Percentiles rank a stretch among this genome's conserved stretches.
phyloP scores from a whole-genome alignment of 2,888 invertebrate species.

The Ormia ochracea region DNA sequence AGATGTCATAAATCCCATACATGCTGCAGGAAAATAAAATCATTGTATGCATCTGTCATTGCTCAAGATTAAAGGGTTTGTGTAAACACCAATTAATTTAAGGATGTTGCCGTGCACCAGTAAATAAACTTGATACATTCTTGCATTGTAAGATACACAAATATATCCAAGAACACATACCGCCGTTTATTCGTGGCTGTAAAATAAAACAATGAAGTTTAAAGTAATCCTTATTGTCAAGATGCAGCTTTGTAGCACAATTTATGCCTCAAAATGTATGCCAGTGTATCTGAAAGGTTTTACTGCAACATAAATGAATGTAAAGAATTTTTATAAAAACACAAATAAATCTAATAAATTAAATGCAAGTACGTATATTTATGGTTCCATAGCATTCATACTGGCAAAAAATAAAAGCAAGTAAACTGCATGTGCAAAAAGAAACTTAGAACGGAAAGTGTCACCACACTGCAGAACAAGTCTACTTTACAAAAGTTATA shows the following conservation, averaged over 20 bases:
- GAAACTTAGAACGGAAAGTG: neutral
- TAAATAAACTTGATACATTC: too few species aligned
- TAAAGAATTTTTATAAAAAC: neutral
- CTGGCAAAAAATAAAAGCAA: neutral
- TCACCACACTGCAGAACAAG: conserved; percentile 3
- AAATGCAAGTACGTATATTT: too few species aligned
- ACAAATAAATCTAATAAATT: neutral
- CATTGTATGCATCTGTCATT: too few species aligned
- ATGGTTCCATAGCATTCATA: too few species aligned
- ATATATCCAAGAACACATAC: neutral
- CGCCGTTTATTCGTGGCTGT: neutral
- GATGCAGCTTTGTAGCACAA: neutral
- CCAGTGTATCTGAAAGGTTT: neutral
- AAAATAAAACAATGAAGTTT: neutral
- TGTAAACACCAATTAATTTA: too few species aligned
- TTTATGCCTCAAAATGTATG: neutral
- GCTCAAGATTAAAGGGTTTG: too few species aligned
- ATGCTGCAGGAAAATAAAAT: too few species aligned
- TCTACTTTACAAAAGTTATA: conserved; percentile 1
- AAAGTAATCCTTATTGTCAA: neutral
- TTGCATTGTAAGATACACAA: too few species aligned
- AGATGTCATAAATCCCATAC: too few species aligned
- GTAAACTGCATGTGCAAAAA: neutral
- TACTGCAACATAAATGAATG: neutral
- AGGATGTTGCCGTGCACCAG: too few species aligned